These are phyloP conservation scores for Lepidothrix coronata DNA, from an alignment of 2,113 vertebrate genomes.

Conservation along the genomic window DNA sequence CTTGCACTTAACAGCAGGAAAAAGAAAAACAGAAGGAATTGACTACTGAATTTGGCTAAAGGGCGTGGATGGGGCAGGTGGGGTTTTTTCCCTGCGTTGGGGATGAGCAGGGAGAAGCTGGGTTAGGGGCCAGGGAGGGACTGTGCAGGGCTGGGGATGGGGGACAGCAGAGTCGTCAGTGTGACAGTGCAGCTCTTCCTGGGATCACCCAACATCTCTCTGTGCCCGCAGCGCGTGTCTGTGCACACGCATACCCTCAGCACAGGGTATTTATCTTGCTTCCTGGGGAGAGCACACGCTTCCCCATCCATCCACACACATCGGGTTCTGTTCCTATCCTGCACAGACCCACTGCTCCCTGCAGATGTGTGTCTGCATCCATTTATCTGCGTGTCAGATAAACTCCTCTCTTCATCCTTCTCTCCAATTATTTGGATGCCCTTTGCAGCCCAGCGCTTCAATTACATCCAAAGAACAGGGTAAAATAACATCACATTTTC, in stretches of 20 bases:
- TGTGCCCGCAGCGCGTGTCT: accelerated
- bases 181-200: not conserved
- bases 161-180: accelerated
- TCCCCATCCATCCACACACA: not conserved
- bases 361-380: not conserved
- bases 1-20: not conserved
- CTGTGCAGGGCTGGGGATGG: not conserved
- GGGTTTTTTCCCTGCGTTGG: not conserved
- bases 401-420: not conserved
- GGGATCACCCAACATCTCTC: not conserved
- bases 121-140: not conserved
- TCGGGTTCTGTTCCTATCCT: not conserved
- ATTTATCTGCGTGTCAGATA: not conserved
- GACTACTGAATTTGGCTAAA: not conserved
- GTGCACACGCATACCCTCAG: not conserved
- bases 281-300: not conserved
- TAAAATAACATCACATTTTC: conserved; percentile 4
- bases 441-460: not conserved
- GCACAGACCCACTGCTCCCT: accelerated
- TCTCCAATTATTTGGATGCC: conserved; percentile 1
- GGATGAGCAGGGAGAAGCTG: not conserved
- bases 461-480: not conserved
- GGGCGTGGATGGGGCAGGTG: accelerated
- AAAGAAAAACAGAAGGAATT: not conserved
- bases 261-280: not conserved